A percentile compares a stretch with the other conserved stretches of the same genome.
phyloP scores from a whole-genome alignment of 1,140 invertebrate species.

The Dreissena rostriformis region DNA sequence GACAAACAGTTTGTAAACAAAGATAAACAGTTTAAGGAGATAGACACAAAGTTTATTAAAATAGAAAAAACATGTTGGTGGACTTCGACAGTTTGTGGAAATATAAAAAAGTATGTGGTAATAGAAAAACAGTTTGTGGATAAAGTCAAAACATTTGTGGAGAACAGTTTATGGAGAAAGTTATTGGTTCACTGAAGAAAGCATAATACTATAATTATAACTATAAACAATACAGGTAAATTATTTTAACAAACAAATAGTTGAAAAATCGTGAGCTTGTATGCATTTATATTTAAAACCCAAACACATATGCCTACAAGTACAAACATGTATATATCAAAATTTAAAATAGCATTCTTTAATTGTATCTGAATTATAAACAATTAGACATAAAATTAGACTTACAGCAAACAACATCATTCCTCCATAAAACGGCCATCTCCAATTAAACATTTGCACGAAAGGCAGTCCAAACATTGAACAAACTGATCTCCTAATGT shows the following conservation, averaged over 20 bases:
- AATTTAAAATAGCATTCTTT: neutral
- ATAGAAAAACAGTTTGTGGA: too few species aligned
- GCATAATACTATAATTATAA: neutral
- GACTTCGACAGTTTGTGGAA: too few species aligned
- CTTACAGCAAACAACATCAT: constrained; percentile 2
- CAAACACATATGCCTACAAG: neutral
- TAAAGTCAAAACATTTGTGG: too few species aligned
- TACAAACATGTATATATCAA: neutral
- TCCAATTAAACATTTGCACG: constrained; percentile 35
- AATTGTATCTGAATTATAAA: neutral
- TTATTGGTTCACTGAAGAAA: too few species aligned
- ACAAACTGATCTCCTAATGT: too few species aligned
- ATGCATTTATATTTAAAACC: neutral
- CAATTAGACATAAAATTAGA: neutral
- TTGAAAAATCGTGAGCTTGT: neutral
- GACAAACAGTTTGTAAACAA: too few species aligned
- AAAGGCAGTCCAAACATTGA: neutral
- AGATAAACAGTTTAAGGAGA: too few species aligned
- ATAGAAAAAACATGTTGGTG: too few species aligned
- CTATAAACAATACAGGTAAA: neutral
- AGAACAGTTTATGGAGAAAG: too few species aligned
- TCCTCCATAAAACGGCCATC: constrained; percentile 42
- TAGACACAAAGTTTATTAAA: too few species aligned
- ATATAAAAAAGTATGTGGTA: too few species aligned
- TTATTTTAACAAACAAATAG: neutral